Evolutionary conservation across 2,113 vertebrate genomes (phyloP).

Genomic region (Chlorodrepanis virens): DNA sequence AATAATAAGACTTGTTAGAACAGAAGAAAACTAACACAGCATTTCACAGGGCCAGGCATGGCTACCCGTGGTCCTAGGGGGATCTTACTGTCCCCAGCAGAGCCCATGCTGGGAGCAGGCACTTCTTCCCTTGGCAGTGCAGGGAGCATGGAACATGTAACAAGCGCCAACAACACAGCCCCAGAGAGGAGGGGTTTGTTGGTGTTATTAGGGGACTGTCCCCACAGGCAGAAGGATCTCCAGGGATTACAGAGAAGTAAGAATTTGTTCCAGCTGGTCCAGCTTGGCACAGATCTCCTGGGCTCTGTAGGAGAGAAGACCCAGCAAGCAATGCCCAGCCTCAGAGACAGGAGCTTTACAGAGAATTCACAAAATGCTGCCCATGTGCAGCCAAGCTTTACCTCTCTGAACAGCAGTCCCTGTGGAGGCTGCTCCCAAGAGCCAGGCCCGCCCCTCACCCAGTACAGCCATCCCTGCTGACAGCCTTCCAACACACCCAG

Average conservation of each 20-base stretch:
- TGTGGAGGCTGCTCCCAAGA: background rate
- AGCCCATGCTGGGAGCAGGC: background rate
- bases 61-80: background rate
- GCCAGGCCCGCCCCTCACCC: background rate
- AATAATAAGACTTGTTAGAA: background rate
- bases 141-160: rapidly evolving
- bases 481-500: rapidly evolving
- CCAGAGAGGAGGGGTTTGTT: background rate
- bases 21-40: background rate
- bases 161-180: background rate
- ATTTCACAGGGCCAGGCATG: background rate
- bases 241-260: background rate
- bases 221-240: background rate
- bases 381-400: background rate
- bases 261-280: background rate
- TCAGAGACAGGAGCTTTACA: background rate
- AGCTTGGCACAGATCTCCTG: background rate
- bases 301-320: background rate
- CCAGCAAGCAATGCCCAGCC: background rate
- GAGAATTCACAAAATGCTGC: background rate
- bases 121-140: background rate
- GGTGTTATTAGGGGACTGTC: background rate
- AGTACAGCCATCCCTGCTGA: background rate
- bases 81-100: background rate
- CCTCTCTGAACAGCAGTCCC: background rate